Evolutionary conservation across 2,888 invertebrate species (phyloP).

Genomic region (Ichneumoninae sp.): DNA sequence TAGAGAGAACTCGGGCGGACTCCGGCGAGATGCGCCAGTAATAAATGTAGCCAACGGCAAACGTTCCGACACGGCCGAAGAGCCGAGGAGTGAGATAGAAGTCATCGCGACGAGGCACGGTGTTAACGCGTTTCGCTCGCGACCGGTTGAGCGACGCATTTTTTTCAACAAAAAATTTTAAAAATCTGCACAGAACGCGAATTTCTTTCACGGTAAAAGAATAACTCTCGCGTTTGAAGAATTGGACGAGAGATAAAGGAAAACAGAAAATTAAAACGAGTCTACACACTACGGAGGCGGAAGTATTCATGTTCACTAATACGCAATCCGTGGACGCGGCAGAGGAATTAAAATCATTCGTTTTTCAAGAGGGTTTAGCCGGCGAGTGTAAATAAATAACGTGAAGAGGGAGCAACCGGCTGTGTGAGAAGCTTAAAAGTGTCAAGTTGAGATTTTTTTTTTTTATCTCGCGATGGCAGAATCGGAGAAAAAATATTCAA

Average conservation of each 20-base stretch:
- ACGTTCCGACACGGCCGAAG: conserved; percentile 36
- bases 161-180: background rate
- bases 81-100: conserved; percentile 49
- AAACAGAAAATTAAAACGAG: background rate
- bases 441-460: conserved; percentile 8
- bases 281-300: background rate
- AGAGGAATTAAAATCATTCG: conserved; percentile 16
- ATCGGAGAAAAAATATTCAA: conserved; percentile 86
- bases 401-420: background rate
- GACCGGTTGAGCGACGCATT: conserved; percentile 25
- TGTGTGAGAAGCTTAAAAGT: background rate
- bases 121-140: conserved; percentile 30
- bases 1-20: conserved; percentile 47
- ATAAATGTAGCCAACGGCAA: conserved; percentile 68
- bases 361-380: background rate
- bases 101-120: conserved; percentile 36
- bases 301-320: conserved; percentile 12
- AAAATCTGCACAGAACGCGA: background rate
- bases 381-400: background rate
- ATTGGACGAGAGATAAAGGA: conserved; percentile 1
- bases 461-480: conserved; percentile 75
- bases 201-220: background rate
- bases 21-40: conserved; percentile 67
- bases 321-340: background rate
- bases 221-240: background rate